phyloP scores from a whole-genome alignment of 2,113 vertebrate genomes.

The Lipophrys pholis region DNA sequence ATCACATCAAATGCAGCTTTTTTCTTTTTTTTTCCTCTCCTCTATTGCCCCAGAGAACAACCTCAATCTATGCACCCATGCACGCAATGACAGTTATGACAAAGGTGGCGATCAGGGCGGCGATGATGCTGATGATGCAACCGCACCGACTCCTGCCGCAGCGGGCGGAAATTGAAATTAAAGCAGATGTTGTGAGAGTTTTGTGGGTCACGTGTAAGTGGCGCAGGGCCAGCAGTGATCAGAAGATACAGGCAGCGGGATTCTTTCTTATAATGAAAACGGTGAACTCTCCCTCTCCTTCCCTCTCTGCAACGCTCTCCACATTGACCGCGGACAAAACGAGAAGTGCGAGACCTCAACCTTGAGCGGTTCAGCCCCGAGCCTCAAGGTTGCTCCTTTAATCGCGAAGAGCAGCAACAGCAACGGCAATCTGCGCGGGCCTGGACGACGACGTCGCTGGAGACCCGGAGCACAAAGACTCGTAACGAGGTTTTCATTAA shows the following conservation, averaged over 20 bases:
- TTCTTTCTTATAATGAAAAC: conserved; percentile 7
- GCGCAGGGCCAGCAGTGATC: conserved; percentile 1
- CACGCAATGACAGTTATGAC: not conserved
- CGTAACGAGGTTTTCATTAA: conserved; percentile 15
- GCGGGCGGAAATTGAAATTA: not conserved
- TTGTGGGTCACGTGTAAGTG: conserved; percentile 5
- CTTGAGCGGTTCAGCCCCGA: conserved; percentile 7
- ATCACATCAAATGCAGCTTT: conserved; percentile 20
- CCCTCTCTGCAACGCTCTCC: not conserved
- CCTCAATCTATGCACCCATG: not conserved
- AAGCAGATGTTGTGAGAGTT: not conserved
- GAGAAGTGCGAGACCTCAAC: conserved; percentile 7
- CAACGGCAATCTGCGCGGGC: not conserved
- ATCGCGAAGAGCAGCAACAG: not conserved
- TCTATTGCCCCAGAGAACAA: not conserved
- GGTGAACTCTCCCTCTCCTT: not conserved
- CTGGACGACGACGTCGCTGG: not conserved
- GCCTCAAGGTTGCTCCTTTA: conserved; percentile 25
- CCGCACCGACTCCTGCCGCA: not conserved
- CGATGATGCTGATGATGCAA: not conserved
- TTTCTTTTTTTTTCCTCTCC: not conserved
- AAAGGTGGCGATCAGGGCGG: not conserved
- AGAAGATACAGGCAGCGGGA: not conserved
- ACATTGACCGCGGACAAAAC: not conserved
- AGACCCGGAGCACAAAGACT: too few species aligned